These are phyloP conservation scores for Muraenolepis orangiensis DNA, from an alignment of 2,797 vertebrate species.

Conservation along the genomic window DNA sequence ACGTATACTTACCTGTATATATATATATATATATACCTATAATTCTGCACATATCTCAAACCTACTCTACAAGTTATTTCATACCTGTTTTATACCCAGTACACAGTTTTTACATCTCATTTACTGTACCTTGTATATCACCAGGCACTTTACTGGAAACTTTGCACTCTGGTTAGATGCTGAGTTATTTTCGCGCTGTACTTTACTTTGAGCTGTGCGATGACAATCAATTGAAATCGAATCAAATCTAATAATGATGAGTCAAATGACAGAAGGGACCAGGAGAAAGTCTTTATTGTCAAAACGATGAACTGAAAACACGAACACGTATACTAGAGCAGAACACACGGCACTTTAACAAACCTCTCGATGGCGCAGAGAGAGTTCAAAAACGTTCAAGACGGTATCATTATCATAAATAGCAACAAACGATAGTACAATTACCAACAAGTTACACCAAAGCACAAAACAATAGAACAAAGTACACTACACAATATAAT, in stretches of 20 bases:
- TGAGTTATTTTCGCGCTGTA: no score
- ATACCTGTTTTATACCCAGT: no score
- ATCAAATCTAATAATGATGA: neutral
- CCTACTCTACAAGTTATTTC: no score
- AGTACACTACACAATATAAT: slow-evolving; percentile 38
- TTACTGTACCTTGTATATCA: no score
- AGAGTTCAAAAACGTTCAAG: neutral
- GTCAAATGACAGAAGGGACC: neutral
- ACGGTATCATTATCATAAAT: slow-evolving; percentile 65
- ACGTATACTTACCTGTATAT: no score
- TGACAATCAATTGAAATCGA: no score
- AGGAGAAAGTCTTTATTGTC: slow-evolving; percentile 56
- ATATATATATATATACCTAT: no score
- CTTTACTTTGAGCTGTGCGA: no score
- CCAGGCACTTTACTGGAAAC: no score
- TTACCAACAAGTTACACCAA: slow-evolving; percentile 38
- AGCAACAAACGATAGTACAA: slow-evolving; percentile 37
- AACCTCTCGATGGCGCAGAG: neutral
- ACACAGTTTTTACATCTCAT: no score
- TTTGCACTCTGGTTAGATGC: no score
- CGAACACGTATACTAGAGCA: neutral
- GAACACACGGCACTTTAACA: neutral
- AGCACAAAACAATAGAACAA: slow-evolving; percentile 40
- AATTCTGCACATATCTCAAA: no score
- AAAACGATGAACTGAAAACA: neutral